Base-by-base conservation (phyloP, 2,113 vertebrate species). In the Agapornis roseicollis region DNA sequence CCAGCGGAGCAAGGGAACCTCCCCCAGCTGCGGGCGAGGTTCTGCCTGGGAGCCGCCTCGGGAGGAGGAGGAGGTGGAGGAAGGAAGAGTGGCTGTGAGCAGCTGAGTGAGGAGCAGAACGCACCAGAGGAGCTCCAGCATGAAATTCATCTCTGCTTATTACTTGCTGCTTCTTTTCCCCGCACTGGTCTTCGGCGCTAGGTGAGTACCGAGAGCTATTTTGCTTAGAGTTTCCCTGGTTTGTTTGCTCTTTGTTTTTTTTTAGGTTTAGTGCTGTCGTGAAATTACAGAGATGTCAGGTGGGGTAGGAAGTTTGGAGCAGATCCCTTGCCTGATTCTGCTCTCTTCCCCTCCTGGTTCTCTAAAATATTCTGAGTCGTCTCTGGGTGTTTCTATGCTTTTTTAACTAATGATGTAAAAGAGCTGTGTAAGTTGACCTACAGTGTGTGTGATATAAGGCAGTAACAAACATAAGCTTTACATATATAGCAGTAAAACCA, bases 141-240 rank as follows among this genome's bases (percentile, higher is more conserved):
- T 98, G 98, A 98, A 96, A 97, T 97, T 97, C 83, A 29, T 97
- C 94, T 88, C 94, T 2, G 97, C 89, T 60, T 97, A 17, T 61
- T 98, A 95, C 96, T 89, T 98, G 89, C 97, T 98, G 86, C 85
- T 95, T 55, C 94, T 98, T 10, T 71, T 98, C 19, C 97, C 98
- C 2, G 96, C 96, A 2, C 95, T 98, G 88, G 91, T 97, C 85
- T 58, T 97, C 80, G 91, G 98, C 77, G 18, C 97, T 91, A 97
- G 98, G 98, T 98, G 97, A 98, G 98, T 97, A 85, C 85, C 13
- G 68, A 52, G 80, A 58, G 85, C 56, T 58, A 2, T 56, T 86
- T 55, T 86, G 94, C 58, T 64, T 24, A 8, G 2, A 74, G 41
- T 80, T 91, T 52, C 24, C 24, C 64, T 16, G 66, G 13, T 80